Evolutionary conservation across 2,888 invertebrate species (phyloP), one percentile per base, ranked within the genome.

Genomic region (Julus scanicus): DNA sequence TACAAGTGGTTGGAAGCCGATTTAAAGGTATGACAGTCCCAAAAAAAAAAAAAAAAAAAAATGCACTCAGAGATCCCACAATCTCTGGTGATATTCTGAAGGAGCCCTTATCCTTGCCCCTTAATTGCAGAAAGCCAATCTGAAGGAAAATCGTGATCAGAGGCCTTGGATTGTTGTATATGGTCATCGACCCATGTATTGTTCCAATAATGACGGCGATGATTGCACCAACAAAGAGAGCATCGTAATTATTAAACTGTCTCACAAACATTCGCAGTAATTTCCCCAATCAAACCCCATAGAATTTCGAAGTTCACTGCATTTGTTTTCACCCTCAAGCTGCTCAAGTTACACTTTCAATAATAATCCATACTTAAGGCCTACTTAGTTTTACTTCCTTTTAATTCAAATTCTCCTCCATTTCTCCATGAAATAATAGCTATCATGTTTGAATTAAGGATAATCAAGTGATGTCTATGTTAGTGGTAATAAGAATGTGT

Each of bases 1-100:
- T 91, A 92, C 89, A 89, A 91, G 63, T 93, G 93, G 93, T 90
- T 93, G 40, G 90, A 92, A 89, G 89, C 91, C 37, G 92, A 92
- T 87, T 91, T 93, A 13, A 90, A 91, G 91, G 93, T 92, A 89
- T 84, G 39, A 39, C 63, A 63, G 20, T 71, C 37, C 13, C 29
- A 8, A 29, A 44, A 29, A 29, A 29, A 29, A 29, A 29, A 29
- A 29, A 29, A 29, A 49, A 29, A 29, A 29, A 29, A 29, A 29
- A 1, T 29, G 29, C 29, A 29, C 29, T 29, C 29, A 29, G 29
- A 86, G 20, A 49, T 1, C 15, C 29, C 20, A 20, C 49, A n/a
- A 63, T 20, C 29, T 29, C 29, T 20, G n/a, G 8, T 15, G 20
- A n/a, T 4, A 6, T 63, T 63, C 63, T 63, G n/a, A 13, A 63